Conservation (phyloP, 1,140 invertebrate species). For the Mya arenaria region DNA sequence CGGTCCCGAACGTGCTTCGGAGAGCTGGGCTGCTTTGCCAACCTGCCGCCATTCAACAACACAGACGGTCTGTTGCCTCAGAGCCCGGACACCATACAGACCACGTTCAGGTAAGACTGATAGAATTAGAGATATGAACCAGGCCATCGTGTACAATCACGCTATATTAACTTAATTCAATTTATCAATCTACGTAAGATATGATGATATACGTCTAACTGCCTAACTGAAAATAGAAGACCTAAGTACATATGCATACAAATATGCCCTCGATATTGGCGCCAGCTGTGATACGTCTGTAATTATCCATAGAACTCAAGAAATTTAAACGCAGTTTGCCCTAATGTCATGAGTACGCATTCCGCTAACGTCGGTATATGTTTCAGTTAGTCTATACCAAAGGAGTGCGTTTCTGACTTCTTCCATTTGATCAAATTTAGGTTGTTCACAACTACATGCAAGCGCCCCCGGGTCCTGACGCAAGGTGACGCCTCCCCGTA, state of each 20-base stretch:
- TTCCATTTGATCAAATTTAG: too few species aligned
- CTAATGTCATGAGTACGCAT: too few species aligned
- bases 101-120: constrained; percentile 47
- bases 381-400: not conserved
- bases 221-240: not conserved
- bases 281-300: not conserved
- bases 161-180: not conserved
- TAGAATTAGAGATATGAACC: not conserved
- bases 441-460: constrained; percentile 43
- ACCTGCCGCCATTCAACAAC: constrained; percentile 66
- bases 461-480: not conserved
- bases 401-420: not conserved
- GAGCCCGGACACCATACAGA: constrained; percentile 56
- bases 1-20: constrained; percentile 53
- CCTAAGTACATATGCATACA: not conserved
- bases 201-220: not conserved
- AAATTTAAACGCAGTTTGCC: too few species aligned
- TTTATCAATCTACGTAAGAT: not conserved
- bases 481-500: constrained; percentile 16
- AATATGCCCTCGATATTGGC: not conserved
- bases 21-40: constrained; percentile 69
- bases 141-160: not conserved
- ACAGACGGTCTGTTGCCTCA: constrained; percentile 61
- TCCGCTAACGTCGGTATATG: not conserved
- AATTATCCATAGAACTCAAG: too few species aligned